Evolutionary conservation across 2,888 invertebrate species (phyloP), one percentile per base, ranked within the genome.

Genomic region (Bembecia ichneumoniformis): DNA sequence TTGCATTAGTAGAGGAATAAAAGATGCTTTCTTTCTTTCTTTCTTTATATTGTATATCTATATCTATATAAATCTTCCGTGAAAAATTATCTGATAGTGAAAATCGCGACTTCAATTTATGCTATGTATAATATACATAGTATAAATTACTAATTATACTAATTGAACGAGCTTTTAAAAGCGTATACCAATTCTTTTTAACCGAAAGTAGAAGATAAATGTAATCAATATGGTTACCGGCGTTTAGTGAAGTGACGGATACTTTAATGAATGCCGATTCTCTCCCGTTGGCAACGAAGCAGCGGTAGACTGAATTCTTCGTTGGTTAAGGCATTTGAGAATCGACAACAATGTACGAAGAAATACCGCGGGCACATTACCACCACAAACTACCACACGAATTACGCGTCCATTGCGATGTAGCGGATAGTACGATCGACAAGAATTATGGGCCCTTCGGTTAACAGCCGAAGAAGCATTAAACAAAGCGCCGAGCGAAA

Each of bases 321-420:
- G 46, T 35, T 28, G 36, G 13, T 16, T 45, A 48, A 46, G 15
- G 47, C 43, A 36, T 36, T 49, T 45, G 17, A 49, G 45, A 36
- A 45, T 48, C 17, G 47, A 34, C 47, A 51, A 49, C 51, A 43
- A 48, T 51, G 51, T 51, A 13, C 17, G 28, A 48, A 45, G 48
- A 40, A 51, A 51, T 47, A 50, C 47, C 49, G 20, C 13, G n/a
- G 46, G n/a, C 13, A 14, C 20, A 48, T 48, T 40, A 40, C 20
- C 3, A 10, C 34, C 13, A 13, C 40, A 11, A 36, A 20, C 46
- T 40, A 40, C 15, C 3, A 44, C 16, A 44, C 49, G 20, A 28
- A 28, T 28, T 43, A 17, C 35, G 49, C 47, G 40, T 20, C 47
- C 16, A 40, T 13, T 10, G 10, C 50, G 50, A 43, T 49, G 40